phyloP scores from a whole-genome alignment of 2,113 vertebrate genomes.

The Apus apus region DNA sequence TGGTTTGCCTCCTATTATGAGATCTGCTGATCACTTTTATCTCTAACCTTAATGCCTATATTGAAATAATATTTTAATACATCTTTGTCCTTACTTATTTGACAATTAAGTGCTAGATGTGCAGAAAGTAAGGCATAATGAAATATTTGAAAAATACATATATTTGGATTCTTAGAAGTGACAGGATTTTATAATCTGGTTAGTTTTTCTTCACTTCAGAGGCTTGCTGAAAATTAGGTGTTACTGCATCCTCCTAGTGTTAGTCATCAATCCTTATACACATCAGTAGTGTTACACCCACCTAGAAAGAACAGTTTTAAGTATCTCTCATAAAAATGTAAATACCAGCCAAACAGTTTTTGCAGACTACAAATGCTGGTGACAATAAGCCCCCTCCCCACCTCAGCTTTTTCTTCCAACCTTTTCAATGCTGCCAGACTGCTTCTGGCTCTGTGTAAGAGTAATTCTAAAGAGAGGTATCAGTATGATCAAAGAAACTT shows the following conservation, averaged over 20 bases:
- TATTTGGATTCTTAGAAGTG: not conserved
- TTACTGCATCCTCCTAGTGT: conserved; percentile 12
- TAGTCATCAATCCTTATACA: conserved; percentile 14
- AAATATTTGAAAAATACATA: conserved; percentile 20
- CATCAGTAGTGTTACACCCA: conserved; percentile 19
- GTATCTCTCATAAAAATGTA: not conserved
- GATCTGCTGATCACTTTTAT: not conserved
- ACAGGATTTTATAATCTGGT: not conserved
- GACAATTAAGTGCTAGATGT: not conserved
- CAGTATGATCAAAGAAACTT: not conserved
- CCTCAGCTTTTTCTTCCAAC: not conserved
- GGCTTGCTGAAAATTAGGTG: conserved; percentile 13
- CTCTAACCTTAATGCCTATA: not conserved
- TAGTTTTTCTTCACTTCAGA: not conserved
- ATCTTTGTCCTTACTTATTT: not conserved
- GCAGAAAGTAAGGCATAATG: not conserved
- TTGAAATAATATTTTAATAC: not conserved
- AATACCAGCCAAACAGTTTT: conserved; percentile 43
- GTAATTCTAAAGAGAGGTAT: not conserved
- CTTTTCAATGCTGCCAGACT: not conserved
- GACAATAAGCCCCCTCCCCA: not conserved
- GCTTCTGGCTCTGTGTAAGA: not conserved
- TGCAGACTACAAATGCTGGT: not conserved
- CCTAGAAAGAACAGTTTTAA: not conserved
- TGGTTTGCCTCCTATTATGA: not conserved